These are phyloP conservation scores for Pelecanoides urinatrix DNA, from an alignment of 2,113 vertebrate genomes.

Conservation along the genomic window DNA sequence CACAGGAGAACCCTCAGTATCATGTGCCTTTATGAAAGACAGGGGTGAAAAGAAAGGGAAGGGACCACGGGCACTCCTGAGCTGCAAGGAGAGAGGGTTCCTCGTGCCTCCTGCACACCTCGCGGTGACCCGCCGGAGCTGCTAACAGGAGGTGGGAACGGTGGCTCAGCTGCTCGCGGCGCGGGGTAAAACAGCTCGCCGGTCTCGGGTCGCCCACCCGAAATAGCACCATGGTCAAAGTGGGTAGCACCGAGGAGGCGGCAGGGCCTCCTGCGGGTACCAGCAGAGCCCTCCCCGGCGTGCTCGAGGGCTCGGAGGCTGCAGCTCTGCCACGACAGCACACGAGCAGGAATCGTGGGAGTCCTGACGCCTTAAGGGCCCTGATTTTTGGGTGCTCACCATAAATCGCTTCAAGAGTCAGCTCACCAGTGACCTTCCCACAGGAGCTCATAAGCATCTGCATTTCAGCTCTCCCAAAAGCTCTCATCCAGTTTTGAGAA, in stretches of 20 bases:
- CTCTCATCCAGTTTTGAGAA: background rate
- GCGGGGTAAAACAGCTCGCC: background rate
- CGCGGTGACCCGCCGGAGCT: background rate
- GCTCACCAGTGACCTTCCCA: background rate
- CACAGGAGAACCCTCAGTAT: too few species aligned
- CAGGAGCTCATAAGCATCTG: rapidly evolving
- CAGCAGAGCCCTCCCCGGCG: background rate
- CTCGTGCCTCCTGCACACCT: background rate
- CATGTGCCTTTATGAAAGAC: too few species aligned
- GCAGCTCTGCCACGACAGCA: background rate
- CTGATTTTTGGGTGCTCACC: background rate
- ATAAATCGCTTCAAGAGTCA: background rate
- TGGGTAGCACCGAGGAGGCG: too few species aligned
- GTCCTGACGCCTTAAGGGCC: too few species aligned
- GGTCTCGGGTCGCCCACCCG: rapidly evolving
- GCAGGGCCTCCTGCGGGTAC: background rate
- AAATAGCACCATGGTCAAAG: background rate
- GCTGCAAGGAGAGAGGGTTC: background rate
- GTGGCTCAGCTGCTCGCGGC: rapidly evolving
- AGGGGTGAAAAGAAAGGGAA: background rate
- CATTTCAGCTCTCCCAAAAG: background rate
- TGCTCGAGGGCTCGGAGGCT: background rate
- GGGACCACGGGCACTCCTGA: background rate
- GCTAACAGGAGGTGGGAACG: background rate
- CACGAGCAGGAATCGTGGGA: background rate